Evolutionary conservation across 2,113 vertebrate species (phyloP).

Genomic region (Manacus vitellinus): DNA sequence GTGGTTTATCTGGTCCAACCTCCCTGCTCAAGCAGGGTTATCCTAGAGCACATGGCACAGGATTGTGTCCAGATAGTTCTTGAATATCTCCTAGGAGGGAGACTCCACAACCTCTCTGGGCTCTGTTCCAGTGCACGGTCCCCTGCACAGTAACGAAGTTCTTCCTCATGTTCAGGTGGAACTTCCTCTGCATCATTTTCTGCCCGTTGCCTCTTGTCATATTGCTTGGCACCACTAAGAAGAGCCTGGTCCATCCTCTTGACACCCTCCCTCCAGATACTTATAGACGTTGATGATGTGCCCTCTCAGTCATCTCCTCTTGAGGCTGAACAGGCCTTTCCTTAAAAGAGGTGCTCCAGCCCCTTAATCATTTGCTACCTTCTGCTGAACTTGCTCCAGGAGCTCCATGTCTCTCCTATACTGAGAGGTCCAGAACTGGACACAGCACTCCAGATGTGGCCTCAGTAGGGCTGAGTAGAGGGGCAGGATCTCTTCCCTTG

Average conservation of each 20-base stretch:
- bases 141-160: background rate
- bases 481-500: fast-evolving
- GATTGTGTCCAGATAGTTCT: background rate
- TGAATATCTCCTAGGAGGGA: background rate
- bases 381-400: fast-evolving
- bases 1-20: background rate
- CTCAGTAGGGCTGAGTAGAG: background rate
- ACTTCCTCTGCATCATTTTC: background rate
- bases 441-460: background rate
- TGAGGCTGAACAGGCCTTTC: background rate
- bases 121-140: background rate
- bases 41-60: background rate
- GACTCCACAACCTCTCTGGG: background rate
- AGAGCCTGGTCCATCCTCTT: background rate
- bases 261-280: background rate
- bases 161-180: background rate
- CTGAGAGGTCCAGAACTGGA: background rate
- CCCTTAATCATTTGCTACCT: background rate
- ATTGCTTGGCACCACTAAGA: background rate
- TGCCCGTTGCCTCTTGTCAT: background rate
- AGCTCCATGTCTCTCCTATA: background rate
- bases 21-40: background rate
- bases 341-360: background rate
- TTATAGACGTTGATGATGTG: too few relatives aligned
- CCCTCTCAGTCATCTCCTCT: background rate